Conservation (phyloP, 2,113 vertebrate species). For the Sialia sialis region DNA sequence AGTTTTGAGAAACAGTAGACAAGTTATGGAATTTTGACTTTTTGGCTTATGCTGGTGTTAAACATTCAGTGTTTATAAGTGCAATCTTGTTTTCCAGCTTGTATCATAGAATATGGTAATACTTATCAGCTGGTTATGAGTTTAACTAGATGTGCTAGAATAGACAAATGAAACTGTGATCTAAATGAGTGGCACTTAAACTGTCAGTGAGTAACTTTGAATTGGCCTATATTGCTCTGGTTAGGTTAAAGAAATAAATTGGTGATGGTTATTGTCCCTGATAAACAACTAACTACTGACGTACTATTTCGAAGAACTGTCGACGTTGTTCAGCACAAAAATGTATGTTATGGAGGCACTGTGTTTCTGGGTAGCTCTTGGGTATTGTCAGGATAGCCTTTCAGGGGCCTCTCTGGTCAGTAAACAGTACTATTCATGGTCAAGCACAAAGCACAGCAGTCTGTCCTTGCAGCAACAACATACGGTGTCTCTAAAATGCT, state of each 20-base stretch:
- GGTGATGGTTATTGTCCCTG: background rate
- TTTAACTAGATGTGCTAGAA: background rate
- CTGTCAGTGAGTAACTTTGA: background rate
- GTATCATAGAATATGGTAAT: background rate
- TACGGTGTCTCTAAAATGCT: background rate
- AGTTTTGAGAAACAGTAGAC: background rate
- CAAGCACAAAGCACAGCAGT: background rate
- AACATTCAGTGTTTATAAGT: background rate
- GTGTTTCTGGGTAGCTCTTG: background rate
- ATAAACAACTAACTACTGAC: background rate
- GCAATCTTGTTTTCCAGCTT: background rate
- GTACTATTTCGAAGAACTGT: background rate
- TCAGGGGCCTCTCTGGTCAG: background rate
- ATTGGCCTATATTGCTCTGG: background rate
- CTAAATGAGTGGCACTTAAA: background rate
- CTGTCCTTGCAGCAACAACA: conserved; percentile 10
- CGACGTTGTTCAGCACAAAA: background rate
- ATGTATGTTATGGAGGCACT: background rate
- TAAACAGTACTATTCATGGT: background rate
- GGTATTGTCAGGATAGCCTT: background rate
- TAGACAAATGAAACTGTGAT: background rate
- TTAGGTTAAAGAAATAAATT: background rate
- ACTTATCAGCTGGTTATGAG: background rate
- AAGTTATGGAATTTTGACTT: background rate
- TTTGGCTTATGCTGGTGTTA: background rate